Percentiles rank a stretch among this genome's conserved stretches.
Conservation (phyloP, 2,888 invertebrate species). For the Nephrocerus scutellatus region DNA sequence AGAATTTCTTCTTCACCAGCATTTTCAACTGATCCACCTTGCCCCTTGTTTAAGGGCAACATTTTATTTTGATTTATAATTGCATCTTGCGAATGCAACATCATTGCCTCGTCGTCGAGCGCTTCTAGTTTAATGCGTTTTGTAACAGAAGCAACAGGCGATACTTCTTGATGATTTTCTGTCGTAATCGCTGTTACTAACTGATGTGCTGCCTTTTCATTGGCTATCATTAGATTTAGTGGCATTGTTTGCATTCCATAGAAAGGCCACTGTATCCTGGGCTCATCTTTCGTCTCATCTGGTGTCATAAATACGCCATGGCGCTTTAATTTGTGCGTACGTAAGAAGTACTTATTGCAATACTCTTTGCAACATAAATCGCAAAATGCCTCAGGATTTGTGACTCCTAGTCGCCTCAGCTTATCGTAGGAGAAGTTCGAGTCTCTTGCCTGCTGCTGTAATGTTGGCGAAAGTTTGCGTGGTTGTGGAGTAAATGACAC, state of each 20-base stretch:
- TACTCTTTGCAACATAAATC: constrained; percentile 90
- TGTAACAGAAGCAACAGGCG: constrained; percentile 20
- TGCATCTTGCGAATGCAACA: constrained; percentile 17
- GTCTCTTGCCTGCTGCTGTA: constrained; percentile 61
- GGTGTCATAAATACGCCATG: constrained; percentile 71
- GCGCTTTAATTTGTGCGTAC: constrained; percentile 87
- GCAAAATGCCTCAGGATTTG: constrained; percentile 85
- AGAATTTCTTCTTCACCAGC: background rate
- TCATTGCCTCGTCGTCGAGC: constrained; percentile 23
- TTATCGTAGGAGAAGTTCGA: constrained; percentile 67
- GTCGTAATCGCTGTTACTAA: constrained; percentile 23
- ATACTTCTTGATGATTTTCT: constrained; percentile 15
- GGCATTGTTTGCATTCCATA: constrained; percentile 60
- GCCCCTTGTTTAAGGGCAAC: constrained; percentile 16
- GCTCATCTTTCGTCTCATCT: constrained; percentile 59
- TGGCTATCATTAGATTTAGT: constrained; percentile 63
- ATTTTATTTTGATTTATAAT: constrained; percentile 25
- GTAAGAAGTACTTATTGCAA: constrained; percentile 85
- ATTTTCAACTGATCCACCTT: background rate
- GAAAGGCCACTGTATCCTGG: constrained; percentile 35
- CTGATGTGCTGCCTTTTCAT: constrained; percentile 26
- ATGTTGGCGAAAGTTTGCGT: constrained; percentile 54
- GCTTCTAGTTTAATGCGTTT: constrained; percentile 40
- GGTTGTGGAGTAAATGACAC: constrained; percentile 50
- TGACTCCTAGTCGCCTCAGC: constrained; percentile 68